Evolutionary conservation across 2,113 vertebrate species (phyloP).

Genomic region (Oncorhynchus keta): DNA sequence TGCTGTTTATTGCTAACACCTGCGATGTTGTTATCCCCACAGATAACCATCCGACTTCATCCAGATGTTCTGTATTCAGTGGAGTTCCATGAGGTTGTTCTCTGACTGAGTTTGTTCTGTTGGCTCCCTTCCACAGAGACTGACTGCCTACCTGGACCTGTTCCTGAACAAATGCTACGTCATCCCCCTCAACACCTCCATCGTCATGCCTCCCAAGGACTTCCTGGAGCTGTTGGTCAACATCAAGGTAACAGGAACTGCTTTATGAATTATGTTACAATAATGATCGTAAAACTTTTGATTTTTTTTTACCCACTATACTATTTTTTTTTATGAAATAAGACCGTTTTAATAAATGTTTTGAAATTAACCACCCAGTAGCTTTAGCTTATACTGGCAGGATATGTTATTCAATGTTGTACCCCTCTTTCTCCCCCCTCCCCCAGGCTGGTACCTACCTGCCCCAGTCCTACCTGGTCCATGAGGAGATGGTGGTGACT

Average conservation of each 20-base stretch:
- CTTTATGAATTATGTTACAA: too few species aligned
- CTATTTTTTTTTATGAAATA: too few species aligned
- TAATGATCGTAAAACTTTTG: too few species aligned
- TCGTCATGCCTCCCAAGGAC: conserved; percentile 94
- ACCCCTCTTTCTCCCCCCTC: not conserved
- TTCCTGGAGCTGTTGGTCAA: conserved; percentile 90
- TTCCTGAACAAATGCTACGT: conserved; percentile 95
- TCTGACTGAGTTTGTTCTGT: not conserved
- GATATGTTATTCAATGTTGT: conserved; percentile 21
- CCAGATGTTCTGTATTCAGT: not conserved
- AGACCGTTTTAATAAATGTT: too few species aligned
- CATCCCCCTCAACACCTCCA: conserved; percentile 92
- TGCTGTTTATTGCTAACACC: too few species aligned
- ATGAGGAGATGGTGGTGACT: conserved; percentile 95
- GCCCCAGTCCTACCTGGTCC: conserved; percentile 92
- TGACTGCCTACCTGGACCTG: conserved; percentile 96
- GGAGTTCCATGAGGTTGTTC: not conserved
- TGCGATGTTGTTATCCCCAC: too few species aligned
- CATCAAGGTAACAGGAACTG: conserved; percentile 81
- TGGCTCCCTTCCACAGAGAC: conserved; percentile 70
- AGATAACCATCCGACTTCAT: too few species aligned
- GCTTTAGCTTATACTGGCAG: not conserved
- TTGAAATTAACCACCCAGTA: too few species aligned
- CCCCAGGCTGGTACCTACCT: conserved; percentile 90
- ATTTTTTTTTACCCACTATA: too few species aligned